A percentile compares a stretch with the other conserved stretches of the same genome.
Evolutionary conservation across 2,888 invertebrate genomes (phyloP).

Genomic region (Harpalus rufipes): DNA sequence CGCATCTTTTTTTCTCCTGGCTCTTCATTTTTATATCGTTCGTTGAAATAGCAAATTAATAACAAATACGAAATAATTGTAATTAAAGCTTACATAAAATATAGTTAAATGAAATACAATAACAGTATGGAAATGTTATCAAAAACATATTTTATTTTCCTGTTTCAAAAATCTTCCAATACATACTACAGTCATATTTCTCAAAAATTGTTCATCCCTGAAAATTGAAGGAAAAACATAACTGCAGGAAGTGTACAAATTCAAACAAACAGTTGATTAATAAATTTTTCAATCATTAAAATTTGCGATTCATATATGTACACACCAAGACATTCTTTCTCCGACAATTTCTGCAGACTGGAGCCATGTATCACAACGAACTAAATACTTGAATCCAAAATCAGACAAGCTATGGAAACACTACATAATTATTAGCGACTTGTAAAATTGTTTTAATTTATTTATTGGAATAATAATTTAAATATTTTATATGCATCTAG

Average conservation of each 20-base stretch:
- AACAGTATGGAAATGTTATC: slow-evolving; percentile 65
- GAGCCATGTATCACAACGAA: slow-evolving; percentile 60
- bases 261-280: slow-evolving; percentile 35
- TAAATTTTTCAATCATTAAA: slow-evolving; percentile 48
- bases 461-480: slow-evolving; percentile 67
- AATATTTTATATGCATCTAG: slow-evolving; percentile 67
- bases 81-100: slow-evolving; percentile 53
- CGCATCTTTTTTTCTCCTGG: no score
- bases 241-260: slow-evolving; percentile 51
- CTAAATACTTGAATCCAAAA: slow-evolving; percentile 59
- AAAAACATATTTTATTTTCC: slow-evolving; percentile 67
- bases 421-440: slow-evolving; percentile 64
- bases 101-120: slow-evolving; percentile 52
- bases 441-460: slow-evolving; percentile 66
- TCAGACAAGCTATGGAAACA: slow-evolving; percentile 64
- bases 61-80: slow-evolving; percentile 36
- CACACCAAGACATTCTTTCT: slow-evolving; percentile 54
- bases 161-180: slow-evolving; percentile 63
- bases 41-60: slow-evolving; percentile 25
- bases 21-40: background rate
- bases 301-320: slow-evolving; percentile 55
- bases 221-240: slow-evolving; percentile 60
- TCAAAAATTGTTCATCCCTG: slow-evolving; percentile 62
- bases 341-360: slow-evolving; percentile 50
- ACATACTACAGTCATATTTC: slow-evolving; percentile 66